Evolutionary conservation across 2,797 vertebrate species (phyloP).

Genomic region (Protosalanx chinensis): DNA sequence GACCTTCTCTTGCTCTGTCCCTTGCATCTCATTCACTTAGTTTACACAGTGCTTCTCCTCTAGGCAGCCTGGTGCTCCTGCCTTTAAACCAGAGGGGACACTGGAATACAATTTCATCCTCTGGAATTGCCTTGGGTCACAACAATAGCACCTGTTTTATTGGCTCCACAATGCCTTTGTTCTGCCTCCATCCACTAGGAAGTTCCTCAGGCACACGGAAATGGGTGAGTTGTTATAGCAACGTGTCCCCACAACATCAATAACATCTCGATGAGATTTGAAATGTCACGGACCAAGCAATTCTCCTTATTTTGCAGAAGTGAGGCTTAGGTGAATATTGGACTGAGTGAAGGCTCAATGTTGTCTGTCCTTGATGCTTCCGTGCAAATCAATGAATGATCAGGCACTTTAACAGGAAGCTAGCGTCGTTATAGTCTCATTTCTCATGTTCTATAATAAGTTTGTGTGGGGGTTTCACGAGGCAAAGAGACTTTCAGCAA

Average conservation of each 20-base stretch:
- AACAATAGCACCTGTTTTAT: constrained; percentile 35
- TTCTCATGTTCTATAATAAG: constrained; percentile 53
- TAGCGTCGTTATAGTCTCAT: constrained; percentile 56
- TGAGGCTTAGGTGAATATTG: constrained; percentile 19
- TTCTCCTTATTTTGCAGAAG: constrained; percentile 18
- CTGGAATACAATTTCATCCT: constrained; percentile 51
- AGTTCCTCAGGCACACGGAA: constrained; percentile 21
- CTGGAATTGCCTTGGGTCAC: constrained; percentile 34
- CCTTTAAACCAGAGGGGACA: constrained; percentile 42
- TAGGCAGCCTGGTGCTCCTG: constrained; percentile 39
- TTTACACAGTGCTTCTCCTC: constrained; percentile 47
- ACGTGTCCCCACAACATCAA: constrained; percentile 22
- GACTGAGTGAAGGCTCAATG: neutral
- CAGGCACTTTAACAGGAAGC: constrained; percentile 53
- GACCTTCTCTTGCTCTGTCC: constrained; percentile 56
- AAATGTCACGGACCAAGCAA: constrained; percentile 43
- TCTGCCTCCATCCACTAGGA: constrained; percentile 25
- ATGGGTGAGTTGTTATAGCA: constrained; percentile 28
- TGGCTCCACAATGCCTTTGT: constrained; percentile 16
- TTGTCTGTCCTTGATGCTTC: constrained; percentile 33
- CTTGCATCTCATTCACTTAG: constrained; percentile 47
- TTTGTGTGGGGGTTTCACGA: constrained; percentile 51
- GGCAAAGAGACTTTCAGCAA: constrained; percentile 43
- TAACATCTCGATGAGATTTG: constrained; percentile 38
- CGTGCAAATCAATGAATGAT: constrained; percentile 32